These are phyloP conservation scores for Netelia virgata DNA, from an alignment of 2,888 invertebrate genomes.

Conservation along the genomic window DNA sequence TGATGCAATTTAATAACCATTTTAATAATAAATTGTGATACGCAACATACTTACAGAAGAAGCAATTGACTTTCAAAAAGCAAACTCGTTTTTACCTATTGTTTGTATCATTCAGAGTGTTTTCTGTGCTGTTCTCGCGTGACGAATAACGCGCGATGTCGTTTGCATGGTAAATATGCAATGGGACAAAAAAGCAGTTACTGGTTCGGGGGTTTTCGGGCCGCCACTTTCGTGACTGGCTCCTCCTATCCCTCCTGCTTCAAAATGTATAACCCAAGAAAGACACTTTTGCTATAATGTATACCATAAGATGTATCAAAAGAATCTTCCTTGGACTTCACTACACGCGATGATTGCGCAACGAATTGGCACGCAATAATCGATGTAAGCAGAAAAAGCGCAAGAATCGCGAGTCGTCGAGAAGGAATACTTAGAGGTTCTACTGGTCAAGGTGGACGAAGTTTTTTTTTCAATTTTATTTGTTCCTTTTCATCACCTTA, in stretches of 20 bases:
- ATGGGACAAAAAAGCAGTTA: no score
- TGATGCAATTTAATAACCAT: no score
- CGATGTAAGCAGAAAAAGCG: constrained; percentile 37
- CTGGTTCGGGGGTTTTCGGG: no score
- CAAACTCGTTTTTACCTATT: no score
- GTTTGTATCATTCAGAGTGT: no score
- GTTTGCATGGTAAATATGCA: no score
- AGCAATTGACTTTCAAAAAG: no score
- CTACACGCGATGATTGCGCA: constrained; percentile 37
- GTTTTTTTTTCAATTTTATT: constrained; percentile 34
- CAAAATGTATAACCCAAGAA: constrained; percentile 13
- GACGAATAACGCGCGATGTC: no score
- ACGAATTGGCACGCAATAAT: constrained; percentile 36
- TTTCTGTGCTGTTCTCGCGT: no score
- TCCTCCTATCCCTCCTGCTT: neutral
- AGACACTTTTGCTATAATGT: constrained; percentile 39
- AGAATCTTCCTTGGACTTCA: no score
- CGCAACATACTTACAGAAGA: no score
- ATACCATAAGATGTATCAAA: constrained; percentile 13
- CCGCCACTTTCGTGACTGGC: neutral
- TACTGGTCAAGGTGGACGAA: constrained; percentile 52
- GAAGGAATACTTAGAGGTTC: constrained; percentile 21
- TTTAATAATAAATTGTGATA: no score
- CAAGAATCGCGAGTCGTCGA: constrained; percentile 22
- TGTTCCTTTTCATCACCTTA: constrained; percentile 14